Percentiles rank a stretch among this genome's conserved stretches.
These are phyloP conservation scores for Tupiocoris notatus DNA, from an alignment of 2,888 invertebrate genomes.

Conservation along the genomic window DNA sequence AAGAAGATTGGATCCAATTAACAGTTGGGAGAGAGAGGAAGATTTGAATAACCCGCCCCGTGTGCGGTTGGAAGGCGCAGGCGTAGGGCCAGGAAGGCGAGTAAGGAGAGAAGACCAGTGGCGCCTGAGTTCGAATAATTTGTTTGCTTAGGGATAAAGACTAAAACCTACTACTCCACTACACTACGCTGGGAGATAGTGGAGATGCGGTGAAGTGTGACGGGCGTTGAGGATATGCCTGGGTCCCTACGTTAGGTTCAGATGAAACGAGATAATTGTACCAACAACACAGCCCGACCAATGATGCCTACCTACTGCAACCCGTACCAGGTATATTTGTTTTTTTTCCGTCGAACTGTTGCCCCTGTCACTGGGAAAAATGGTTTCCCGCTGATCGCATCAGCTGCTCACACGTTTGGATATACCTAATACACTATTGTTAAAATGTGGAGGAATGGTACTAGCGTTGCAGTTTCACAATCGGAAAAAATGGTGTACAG, in stretches of 20 bases:
- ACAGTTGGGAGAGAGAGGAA: conserved; percentile 13
- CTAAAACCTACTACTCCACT: conserved; percentile 29
- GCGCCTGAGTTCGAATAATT: conserved; percentile 38
- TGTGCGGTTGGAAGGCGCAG: neutral
- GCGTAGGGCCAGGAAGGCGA: neutral
- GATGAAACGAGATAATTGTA: neutral
- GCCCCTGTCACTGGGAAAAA: neutral
- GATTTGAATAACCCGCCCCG: conserved; percentile 38
- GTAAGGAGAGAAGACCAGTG: conserved; percentile 36
- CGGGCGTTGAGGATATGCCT: neutral
- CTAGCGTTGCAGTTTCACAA: too few relatives aligned
- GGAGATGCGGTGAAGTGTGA: conserved; percentile 11
- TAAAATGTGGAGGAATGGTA: too few relatives aligned
- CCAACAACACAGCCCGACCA: neutral
- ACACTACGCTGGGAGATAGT: conserved; percentile 1
- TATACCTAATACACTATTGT: neutral
- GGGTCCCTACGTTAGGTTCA: neutral
- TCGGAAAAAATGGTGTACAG: too few relatives aligned
- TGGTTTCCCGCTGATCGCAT: neutral
- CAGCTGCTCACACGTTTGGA: neutral
- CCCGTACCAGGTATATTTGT: neutral
- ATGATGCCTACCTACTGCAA: neutral
- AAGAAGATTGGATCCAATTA: conserved; percentile 36
- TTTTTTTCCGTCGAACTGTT: neutral
- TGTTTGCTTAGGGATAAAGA: conserved; percentile 41